A percentile compares a stretch with the other conserved stretches of the same genome.
Conservation (phyloP, 2,888 invertebrate genomes). For the Teleogryllus oceanicus region DNA sequence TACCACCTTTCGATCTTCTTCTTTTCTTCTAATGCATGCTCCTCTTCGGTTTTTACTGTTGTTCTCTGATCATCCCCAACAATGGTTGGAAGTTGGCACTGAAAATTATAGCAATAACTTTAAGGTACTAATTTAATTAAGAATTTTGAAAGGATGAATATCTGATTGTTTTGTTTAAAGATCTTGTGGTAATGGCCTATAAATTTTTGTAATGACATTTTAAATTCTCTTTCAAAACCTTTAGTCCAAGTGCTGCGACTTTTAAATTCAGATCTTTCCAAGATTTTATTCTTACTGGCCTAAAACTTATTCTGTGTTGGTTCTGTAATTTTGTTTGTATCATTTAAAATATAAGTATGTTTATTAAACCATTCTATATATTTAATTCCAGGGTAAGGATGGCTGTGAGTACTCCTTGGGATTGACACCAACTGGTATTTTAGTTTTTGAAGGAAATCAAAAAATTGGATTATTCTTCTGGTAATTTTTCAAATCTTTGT, state of each 20-base stretch:
- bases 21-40: too few relatives aligned
- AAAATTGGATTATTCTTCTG: slow-evolving; percentile 99
- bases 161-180: too few relatives aligned
- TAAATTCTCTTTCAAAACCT: too few relatives aligned
- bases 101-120: neutral
- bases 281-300: too few relatives aligned
- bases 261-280: too few relatives aligned
- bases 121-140: neutral
- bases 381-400: slow-evolving; percentile 73
- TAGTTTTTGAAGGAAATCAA: slow-evolving; percentile 93
- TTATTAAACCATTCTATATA: neutral
- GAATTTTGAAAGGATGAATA: neutral
- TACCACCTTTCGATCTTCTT: too few relatives aligned
- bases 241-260: too few relatives aligned
- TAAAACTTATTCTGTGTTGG: too few relatives aligned
- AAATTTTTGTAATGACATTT: too few relatives aligned
- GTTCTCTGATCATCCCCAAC: neutral
- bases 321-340: too few relatives aligned
- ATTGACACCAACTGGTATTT: slow-evolving; percentile 94
- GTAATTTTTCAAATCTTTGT: slow-evolving; percentile 42
- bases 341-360: neutral
- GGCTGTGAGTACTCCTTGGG: slow-evolving; percentile 94
- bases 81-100: slow-evolving; percentile 5
- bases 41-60: too few relatives aligned
- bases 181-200: too few relatives aligned